phyloP scores from a whole-genome alignment of 2,797 vertebrate species.

The Alectoris magna region DNA sequence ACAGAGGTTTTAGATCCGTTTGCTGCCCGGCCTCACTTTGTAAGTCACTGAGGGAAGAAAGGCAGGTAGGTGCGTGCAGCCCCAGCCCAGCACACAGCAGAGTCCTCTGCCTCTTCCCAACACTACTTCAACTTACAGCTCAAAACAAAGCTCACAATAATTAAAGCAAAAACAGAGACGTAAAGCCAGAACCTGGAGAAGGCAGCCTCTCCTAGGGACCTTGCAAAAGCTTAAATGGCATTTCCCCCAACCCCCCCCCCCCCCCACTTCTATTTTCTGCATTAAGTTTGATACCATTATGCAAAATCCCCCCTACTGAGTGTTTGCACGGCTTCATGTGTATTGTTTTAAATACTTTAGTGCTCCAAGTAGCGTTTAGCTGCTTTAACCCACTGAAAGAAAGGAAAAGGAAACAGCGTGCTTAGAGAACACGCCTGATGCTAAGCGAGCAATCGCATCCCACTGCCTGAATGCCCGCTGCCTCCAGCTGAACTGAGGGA shows the following conservation, averaged over 20 bases:
- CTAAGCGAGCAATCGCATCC: conserved; percentile 53
- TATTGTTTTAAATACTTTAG: background rate
- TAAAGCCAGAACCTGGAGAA: conserved; percentile 2
- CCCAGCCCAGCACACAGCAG: accelerated
- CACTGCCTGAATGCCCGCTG: conserved; percentile 59
- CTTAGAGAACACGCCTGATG: conserved; percentile 8
- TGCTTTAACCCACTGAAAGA: conserved; percentile 13
- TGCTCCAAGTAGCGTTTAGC: background rate
- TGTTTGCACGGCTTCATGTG: background rate
- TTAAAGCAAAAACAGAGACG: background rate
- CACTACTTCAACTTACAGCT: background rate
- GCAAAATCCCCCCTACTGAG: background rate
- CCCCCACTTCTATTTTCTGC: background rate
- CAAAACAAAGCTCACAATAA: background rate
- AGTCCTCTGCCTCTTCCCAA: background rate
- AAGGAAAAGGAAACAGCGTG: conserved; percentile 11
- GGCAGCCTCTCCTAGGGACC: background rate
- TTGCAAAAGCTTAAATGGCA: background rate
- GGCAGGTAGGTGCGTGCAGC: background rate
- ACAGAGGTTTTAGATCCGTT: background rate
- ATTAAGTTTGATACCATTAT: background rate
- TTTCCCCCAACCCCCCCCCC: background rate
- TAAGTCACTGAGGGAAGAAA: background rate
- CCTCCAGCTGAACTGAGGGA: conserved; percentile 48
- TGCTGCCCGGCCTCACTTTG: background rate